A percentile compares a stretch with the other conserved stretches of the same genome.
These are phyloP conservation scores for Latrodectus geometricus DNA, from an alignment of 1,140 invertebrate species.

Conservation along the genomic window DNA sequence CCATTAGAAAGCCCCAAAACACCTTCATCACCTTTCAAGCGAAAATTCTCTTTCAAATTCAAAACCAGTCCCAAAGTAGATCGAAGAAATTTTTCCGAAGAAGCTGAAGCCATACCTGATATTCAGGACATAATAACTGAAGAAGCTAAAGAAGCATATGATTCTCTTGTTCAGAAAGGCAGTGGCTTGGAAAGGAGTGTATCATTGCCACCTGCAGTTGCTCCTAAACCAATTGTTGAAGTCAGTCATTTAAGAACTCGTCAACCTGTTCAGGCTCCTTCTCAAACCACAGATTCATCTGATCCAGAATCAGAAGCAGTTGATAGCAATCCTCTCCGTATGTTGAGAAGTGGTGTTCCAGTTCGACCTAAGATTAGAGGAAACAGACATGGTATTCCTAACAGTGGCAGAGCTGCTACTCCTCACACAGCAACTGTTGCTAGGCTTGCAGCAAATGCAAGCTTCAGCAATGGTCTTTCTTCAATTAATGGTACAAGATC, in stretches of 20 bases:
- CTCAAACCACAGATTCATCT: conserved; percentile 17
- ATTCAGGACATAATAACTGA: conserved; percentile 71
- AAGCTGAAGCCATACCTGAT: conserved; percentile 88
- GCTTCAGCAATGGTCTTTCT: conserved; percentile 15
- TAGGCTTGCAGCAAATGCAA: conserved; percentile 56
- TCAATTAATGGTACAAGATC: conserved; percentile 39
- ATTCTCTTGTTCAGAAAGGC: conserved; percentile 85
- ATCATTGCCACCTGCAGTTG: conserved; percentile 20
- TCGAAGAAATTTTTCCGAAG: conserved; percentile 87
- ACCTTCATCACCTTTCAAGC: conserved; percentile 81
- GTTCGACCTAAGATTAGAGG: conserved; percentile 74
- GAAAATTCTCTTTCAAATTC: conserved; percentile 90
- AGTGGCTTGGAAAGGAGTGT: conserved; percentile 60
- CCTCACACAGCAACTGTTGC: conserved; percentile 65
- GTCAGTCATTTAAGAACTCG: conserved; percentile 5
- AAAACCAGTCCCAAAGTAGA: conserved; percentile 76
- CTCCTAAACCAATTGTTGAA: conserved; percentile 35
- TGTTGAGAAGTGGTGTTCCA: conserved; percentile 77
- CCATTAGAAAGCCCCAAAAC: conserved; percentile 76
- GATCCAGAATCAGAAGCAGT: conserved; percentile 67
- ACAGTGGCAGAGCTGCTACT: conserved; percentile 55
- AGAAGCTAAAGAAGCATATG: conserved; percentile 87
- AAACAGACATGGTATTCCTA: conserved; percentile 71
- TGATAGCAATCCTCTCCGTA: conserved; percentile 78
- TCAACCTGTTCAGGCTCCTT: conserved; percentile 2